Percentiles rank a stretch among this genome's conserved stretches.
These are phyloP conservation scores for Episyrphus balteatus DNA, from an alignment of 1,140 invertebrate genomes.

Conservation along the genomic window DNA sequence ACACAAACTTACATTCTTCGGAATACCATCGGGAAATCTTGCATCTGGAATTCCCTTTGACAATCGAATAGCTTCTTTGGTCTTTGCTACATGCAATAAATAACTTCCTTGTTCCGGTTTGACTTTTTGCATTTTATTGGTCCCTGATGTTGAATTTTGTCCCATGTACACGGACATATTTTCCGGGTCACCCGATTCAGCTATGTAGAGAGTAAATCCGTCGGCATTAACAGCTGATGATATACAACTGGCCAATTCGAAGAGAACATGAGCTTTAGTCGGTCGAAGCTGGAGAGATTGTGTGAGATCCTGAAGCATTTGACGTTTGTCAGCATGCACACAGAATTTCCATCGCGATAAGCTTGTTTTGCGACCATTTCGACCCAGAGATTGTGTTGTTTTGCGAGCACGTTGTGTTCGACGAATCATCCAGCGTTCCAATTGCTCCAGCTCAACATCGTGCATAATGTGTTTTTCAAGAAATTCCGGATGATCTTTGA, in stretches of 20 bases:
- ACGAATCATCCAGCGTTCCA: conserved; percentile 49
- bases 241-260: conserved; percentile 49
- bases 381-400: conserved; percentile 21
- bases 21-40: conserved; percentile 40
- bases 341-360: conserved; percentile 49
- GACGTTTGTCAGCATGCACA: conserved; percentile 50
- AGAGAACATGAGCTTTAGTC: conserved; percentile 45
- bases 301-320: conserved; percentile 50
- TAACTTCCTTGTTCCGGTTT: conserved; percentile 14
- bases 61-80: conserved; percentile 36
- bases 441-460: conserved; percentile 43
- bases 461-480: conserved; percentile 45
- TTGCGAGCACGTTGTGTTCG: conserved; percentile 41
- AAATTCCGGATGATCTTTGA: conserved; percentile 44
- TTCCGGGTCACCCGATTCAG: conserved; percentile 29
- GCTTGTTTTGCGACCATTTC: conserved; percentile 39
- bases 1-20: conserved; percentile 24
- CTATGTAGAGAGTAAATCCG: conserved; percentile 43
- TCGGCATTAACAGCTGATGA: conserved; percentile 48
- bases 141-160: conserved; percentile 14
- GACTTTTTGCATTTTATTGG: conserved; percentile 17
- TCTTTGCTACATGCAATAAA: conserved; percentile 40
- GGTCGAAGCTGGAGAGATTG: conserved; percentile 42
- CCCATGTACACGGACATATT: conserved; percentile 30
- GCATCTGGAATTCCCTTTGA: conserved; percentile 36